Evolutionary conservation across 2,797 vertebrate species (phyloP).

Genomic region (Phoebastria nigripes): DNA sequence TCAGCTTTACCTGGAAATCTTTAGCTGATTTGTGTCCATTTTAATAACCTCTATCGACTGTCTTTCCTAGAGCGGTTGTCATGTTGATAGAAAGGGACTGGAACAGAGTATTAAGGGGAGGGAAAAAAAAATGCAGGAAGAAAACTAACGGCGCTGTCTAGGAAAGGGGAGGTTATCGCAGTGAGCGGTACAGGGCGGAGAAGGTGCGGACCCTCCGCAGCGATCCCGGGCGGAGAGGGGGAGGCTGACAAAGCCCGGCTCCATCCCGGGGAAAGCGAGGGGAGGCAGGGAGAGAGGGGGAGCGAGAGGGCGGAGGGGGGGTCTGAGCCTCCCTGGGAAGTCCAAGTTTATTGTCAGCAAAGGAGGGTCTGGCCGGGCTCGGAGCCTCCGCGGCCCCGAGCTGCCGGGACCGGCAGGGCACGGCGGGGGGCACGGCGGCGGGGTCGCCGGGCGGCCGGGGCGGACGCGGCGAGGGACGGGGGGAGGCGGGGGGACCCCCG

Average conservation of each 20-base stretch:
- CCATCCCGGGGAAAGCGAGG: not conserved
- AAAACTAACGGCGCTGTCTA: not conserved
- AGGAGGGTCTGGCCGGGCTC: not conserved
- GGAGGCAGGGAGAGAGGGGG: not conserved
- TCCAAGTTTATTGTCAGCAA: slow-evolving; percentile 19
- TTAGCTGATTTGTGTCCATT: slow-evolving; percentile 18
- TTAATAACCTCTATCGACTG: slow-evolving; percentile 2
- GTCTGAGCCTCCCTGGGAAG: not conserved
- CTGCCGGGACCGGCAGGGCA: not conserved
- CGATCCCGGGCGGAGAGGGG: not conserved
- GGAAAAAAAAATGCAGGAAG: not conserved
- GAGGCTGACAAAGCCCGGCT: slow-evolving; percentile 13
- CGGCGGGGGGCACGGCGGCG: not conserved
- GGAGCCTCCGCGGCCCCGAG: not conserved
- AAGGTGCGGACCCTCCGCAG: not conserved
- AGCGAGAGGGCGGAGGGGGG: not conserved
- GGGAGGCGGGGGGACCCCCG: not conserved
- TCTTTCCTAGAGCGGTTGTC: not conserved
- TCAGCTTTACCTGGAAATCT: slow-evolving; percentile 34
- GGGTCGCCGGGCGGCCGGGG: not conserved
- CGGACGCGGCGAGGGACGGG: not conserved
- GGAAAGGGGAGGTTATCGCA: not conserved
- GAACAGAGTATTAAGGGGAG: not conserved
- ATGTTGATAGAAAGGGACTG: not conserved
- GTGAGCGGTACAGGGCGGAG: not conserved